These are phyloP conservation scores for Mohoua ochrocephala DNA, from an alignment of 2,113 vertebrate species.

Conservation along the genomic window DNA sequence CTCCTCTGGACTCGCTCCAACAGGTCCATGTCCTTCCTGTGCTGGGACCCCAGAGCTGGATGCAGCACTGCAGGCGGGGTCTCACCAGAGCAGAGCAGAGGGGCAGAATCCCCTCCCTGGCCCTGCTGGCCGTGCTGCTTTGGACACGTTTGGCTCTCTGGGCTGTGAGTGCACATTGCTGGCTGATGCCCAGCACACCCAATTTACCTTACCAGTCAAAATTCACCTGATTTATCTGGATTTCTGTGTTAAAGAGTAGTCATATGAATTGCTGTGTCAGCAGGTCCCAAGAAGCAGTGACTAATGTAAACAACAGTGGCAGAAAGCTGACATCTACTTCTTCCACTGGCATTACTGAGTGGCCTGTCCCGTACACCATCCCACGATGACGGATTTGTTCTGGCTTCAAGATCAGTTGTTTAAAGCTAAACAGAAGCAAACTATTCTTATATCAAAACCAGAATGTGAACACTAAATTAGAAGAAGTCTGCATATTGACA, in stretches of 20 bases:
- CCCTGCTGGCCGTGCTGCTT: rapidly evolving
- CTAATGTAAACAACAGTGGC: neutral
- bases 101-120: too few species aligned
- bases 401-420: neutral
- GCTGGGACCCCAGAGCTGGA: neutral
- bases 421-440: neutral
- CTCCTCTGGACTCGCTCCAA: neutral
- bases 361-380: neutral
- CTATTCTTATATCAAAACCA: neutral
- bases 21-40: neutral
- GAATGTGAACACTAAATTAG: neutral
- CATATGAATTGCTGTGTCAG: neutral
- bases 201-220: neutral
- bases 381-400: neutral
- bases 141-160: neutral
- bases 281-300: neutral
- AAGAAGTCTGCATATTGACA: neutral
- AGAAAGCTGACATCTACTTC: neutral
- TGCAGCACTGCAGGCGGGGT: neutral
- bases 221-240: neutral
- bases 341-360: neutral
- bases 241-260: neutral
- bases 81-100: neutral
- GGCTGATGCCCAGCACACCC: neutral
- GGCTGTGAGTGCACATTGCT: too few species aligned